Evolutionary conservation across 2,888 invertebrate species (phyloP).

Genomic region (Aphodius granarius): DNA sequence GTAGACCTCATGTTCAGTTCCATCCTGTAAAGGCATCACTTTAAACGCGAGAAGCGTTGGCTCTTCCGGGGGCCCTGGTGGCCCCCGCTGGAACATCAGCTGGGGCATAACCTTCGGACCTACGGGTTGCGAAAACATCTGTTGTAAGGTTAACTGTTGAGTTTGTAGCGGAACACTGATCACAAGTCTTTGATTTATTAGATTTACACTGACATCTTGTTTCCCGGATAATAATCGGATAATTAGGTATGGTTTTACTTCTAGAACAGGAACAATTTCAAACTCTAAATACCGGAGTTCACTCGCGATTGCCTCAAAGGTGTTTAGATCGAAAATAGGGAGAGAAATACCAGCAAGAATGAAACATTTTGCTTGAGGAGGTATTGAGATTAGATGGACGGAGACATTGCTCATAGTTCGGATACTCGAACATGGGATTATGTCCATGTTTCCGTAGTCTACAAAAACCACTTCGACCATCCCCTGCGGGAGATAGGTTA

Average conservation of each 20-base stretch:
- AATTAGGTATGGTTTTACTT: slow-evolving; percentile 51
- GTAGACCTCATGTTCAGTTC: slow-evolving; percentile 67
- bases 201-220: slow-evolving; percentile 55
- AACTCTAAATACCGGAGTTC: slow-evolving; percentile 53
- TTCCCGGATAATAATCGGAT: slow-evolving; percentile 57
- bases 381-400: slow-evolving; percentile 51
- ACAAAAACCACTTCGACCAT: slow-evolving; percentile 68
- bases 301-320: slow-evolving; percentile 51
- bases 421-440: slow-evolving; percentile 62
- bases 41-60: slow-evolving; percentile 59
- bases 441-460: slow-evolving; percentile 68
- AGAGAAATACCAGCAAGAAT: slow-evolving; percentile 62
- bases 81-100: slow-evolving; percentile 45
- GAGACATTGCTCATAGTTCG: slow-evolving; percentile 61
- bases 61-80: slow-evolving; percentile 47
- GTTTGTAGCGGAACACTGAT: slow-evolving; percentile 52
- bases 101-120: slow-evolving; percentile 44
- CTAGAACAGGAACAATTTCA: slow-evolving; percentile 52
- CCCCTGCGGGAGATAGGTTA: slow-evolving; percentile 55
- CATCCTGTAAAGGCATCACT: slow-evolving; percentile 57
- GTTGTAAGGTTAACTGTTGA: slow-evolving; percentile 50
- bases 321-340: slow-evolving; percentile 57
- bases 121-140: slow-evolving; percentile 17
- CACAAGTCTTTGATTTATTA: slow-evolving; percentile 54
- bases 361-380: slow-evolving; percentile 64